Base-by-base conservation (phyloP, 2,888 invertebrate species). In the Cantharis nigra region DNA sequence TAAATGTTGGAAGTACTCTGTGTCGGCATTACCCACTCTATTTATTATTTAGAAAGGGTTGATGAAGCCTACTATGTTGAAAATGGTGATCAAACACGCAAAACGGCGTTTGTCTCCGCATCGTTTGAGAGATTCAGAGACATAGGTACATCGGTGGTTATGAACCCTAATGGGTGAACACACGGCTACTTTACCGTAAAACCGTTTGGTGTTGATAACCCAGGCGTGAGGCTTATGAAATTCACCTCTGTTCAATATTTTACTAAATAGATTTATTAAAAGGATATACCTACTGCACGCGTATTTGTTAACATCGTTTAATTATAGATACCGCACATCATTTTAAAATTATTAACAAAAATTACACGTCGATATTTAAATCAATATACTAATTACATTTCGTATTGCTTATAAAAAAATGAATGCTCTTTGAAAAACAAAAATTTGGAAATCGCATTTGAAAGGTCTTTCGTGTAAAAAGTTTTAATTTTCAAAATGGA, bases 121-220 rank as follows among this genome's bases (percentile, higher is more conserved):
- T 78, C 78, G 78, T 78, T 78, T 76, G 78, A 78, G 71, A 76
- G 78, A 78, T 78, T 78, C 78, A 78, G 74, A 78, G 78, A 78
- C 76, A 78, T 78, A 49, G 49, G 49, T 49, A 78, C 78, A 78
- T 78, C 76, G 78, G 78, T 78, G 76, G 81, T 80, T 76, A 79
- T 79, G 81, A 79, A 81, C 81, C 75, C 77, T 81, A 81, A 81
- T 81, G 80, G 82, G 80, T 81, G 82, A 81, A 79, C 85, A 85
- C 85, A 86, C 85, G 86, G 84, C 86, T 86, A 86, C 85, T 87
- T 86, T 84, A 87, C 86, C 86, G 87, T 87, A 85, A 88, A 87
- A 87, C 87, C 84, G 88, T 88, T 88, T 88, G 88, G 86, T 87
- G 87, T 86, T 83, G 86, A 85, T 87, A 87, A 88, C 87, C 87